Conservation (phyloP, 2,797 vertebrate genomes). For the Tauraco hartlaubi region DNA sequence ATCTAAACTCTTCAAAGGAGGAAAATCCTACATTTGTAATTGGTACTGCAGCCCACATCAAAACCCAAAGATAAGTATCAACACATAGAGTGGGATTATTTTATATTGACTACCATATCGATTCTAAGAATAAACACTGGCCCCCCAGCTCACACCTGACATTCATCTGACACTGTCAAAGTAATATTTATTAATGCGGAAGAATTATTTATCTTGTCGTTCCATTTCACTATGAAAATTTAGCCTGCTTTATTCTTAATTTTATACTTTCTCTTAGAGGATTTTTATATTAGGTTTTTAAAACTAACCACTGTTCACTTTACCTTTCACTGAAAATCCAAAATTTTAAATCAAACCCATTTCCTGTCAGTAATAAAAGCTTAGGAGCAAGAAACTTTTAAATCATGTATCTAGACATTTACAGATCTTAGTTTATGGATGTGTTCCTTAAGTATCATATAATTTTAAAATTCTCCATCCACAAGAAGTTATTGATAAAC, state of each 20-base stretch:
- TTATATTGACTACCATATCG: not conserved
- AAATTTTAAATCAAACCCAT: not conserved
- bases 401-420: not conserved
- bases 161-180: not conserved
- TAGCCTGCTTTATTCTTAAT: not conserved
- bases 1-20: not conserved
- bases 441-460: not conserved
- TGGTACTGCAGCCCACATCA: not conserved
- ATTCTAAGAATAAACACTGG: not conserved
- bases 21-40: not conserved
- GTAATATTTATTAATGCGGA: not conserved
- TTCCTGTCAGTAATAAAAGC: not conserved
- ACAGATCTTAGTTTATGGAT: not conserved
- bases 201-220: not conserved
- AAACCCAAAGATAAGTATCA: not conserved
- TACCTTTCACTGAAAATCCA: not conserved
- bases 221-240: not conserved
- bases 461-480: not conserved
- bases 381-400: not conserved
- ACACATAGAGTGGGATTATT: not conserved
- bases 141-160: not conserved
- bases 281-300: not conserved
- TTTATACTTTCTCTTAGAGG: not conserved
- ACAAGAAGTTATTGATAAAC: not conserved
- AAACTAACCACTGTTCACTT: not conserved